Evolutionary conservation across 2,888 invertebrate genomes (phyloP).

Genomic region (Hermodice carunculata): DNA sequence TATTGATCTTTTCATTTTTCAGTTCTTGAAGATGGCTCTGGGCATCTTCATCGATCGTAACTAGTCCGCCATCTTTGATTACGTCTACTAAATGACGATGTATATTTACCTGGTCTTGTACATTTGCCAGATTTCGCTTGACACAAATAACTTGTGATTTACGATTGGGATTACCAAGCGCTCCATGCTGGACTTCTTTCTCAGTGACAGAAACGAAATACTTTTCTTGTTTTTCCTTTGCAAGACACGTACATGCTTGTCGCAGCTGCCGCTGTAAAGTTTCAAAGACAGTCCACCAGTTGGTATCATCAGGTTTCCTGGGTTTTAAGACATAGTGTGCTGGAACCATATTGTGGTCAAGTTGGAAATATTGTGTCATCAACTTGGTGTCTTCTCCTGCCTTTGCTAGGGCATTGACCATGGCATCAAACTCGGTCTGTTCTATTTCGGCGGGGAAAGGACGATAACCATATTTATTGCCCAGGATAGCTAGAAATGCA

Average conservation of each 20-base stretch:
- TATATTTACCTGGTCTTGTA: background rate
- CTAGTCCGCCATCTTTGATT: slow-evolving; percentile 1
- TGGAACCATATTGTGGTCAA: slow-evolving; percentile 27
- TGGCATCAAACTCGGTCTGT: slow-evolving; percentile 18
- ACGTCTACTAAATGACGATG: slow-evolving; percentile 28
- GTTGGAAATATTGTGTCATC: slow-evolving; percentile 14
- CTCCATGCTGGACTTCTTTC: slow-evolving; percentile 29
- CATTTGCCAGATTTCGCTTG: background rate
- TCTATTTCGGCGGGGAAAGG: slow-evolving; percentile 29
- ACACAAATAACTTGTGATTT: slow-evolving; percentile 3
- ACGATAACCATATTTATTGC: slow-evolving; percentile 34
- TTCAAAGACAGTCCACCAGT: slow-evolving; percentile 28
- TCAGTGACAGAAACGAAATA: slow-evolving; percentile 45
- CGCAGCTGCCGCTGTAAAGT: slow-evolving; percentile 16
- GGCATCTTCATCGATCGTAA: slow-evolving; percentile 14
- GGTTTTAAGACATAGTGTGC: slow-evolving; percentile 28
- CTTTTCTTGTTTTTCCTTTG: slow-evolving; percentile 22
- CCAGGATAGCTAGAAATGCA: slow-evolving; percentile 26
- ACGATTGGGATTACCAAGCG: slow-evolving; percentile 18
- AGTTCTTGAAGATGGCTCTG: slow-evolving; percentile 11
- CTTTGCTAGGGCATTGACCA: slow-evolving; percentile 3
- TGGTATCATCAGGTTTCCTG: slow-evolving; percentile 8
- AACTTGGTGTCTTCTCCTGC: slow-evolving; percentile 4
- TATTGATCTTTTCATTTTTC: slow-evolving; percentile 15
- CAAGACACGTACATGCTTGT: slow-evolving; percentile 5